Conservation (phyloP, 2,888 invertebrate species). For the Microplitis deprimator region DNA sequence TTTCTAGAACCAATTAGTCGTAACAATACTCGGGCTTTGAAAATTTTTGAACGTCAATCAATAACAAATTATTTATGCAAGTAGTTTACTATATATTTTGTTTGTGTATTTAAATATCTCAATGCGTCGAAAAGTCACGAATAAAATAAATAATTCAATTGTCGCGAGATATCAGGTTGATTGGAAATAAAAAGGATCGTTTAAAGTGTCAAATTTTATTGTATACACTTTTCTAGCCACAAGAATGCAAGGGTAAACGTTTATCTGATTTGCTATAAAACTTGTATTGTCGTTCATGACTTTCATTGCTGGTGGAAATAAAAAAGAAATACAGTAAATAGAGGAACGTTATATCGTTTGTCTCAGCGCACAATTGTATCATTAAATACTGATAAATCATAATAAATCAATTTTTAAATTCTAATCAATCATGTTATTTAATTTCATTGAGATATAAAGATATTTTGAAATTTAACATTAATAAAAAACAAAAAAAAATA, state of each 20-base stretch:
- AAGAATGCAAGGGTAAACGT: conserved; percentile 32
- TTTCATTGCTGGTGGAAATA: conserved; percentile 42
- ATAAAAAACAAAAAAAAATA: not conserved
- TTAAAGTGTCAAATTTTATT: conserved; percentile 53
- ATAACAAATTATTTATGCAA: no score
- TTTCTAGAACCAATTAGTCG: no score
- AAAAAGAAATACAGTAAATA: conserved; percentile 6
- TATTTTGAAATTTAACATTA: not conserved
- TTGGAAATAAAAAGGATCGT: conserved; percentile 28
- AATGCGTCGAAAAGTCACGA: no score
- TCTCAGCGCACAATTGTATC: not conserved
- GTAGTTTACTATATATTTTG: no score
- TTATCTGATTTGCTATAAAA: conserved; percentile 60
- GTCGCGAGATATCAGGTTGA: not conserved
- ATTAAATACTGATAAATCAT: not conserved
- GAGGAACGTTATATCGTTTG: not conserved
- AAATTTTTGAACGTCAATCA: no score
- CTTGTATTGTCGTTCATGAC: conserved; percentile 49
- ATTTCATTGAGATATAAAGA: no score
- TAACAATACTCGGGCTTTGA: no score
- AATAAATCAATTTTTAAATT: no score
- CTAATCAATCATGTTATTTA: no score
- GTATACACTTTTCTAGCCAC: conserved; percentile 47
- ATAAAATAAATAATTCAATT: not conserved
- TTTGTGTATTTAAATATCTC: no score